A percentile compares a stretch with the other conserved stretches of the same genome.
These are phyloP conservation scores for Phasianus colchicus DNA, from an alignment of 2,113 vertebrate species.

Conservation along the genomic window DNA sequence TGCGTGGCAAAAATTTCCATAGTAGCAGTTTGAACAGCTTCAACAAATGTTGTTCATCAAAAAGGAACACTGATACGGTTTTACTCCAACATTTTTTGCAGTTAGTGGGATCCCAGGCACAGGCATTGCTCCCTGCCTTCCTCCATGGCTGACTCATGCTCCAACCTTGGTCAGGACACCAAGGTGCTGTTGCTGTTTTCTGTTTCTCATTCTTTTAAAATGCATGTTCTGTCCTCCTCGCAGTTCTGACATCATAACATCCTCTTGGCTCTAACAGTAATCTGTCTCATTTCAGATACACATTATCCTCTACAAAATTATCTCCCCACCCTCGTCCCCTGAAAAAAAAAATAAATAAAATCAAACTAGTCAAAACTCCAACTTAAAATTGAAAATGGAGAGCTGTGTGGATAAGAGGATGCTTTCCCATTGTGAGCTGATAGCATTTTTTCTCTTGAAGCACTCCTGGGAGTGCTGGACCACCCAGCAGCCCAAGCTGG, in stretches of 20 bases:
- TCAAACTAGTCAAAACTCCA: slow-evolving; percentile 23
- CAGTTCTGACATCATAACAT: slow-evolving; percentile 31
- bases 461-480: not conserved
- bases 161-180: not conserved
- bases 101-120: not conserved
- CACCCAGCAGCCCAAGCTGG: not conserved
- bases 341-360: slow-evolving; percentile 10
- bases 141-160: not conserved
- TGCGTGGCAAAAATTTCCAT: not conserved
- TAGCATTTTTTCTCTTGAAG: not conserved
- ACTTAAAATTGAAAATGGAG: slow-evolving; percentile 16
- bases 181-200: fast-evolving
- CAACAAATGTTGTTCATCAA: not conserved
- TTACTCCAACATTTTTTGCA: not conserved
- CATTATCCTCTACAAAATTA: slow-evolving; percentile 54
- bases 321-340: slow-evolving; percentile 39
- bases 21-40: not conserved
- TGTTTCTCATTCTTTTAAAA: not conserved
- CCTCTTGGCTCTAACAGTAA: slow-evolving; percentile 16
- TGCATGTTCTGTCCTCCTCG: slow-evolving; percentile 1
- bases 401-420: slow-evolving; percentile 12
- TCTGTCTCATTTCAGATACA: slow-evolving; percentile 38
- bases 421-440: not conserved
- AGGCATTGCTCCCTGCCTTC: not conserved
- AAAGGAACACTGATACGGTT: not conserved